These are phyloP conservation scores for Seriola quinqueradiata DNA, from an alignment of 2,113 vertebrate genomes.

Conservation along the genomic window DNA sequence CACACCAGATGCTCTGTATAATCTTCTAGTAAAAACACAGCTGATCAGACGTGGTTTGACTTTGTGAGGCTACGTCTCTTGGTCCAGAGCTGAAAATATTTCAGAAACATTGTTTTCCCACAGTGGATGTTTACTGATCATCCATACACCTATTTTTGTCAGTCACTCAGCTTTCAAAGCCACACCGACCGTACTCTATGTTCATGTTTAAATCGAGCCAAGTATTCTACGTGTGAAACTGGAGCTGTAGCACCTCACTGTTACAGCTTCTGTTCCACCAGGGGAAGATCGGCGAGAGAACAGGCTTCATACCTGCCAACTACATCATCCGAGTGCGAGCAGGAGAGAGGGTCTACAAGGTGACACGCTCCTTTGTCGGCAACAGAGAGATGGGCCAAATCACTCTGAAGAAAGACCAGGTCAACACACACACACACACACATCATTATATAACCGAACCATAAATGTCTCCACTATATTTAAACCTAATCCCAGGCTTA, in stretches of 20 bases:
- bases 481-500: neutral
- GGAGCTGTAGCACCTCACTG: neutral
- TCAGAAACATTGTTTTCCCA: neutral
- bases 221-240: slow-evolving; percentile 2
- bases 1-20: neutral
- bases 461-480: neutral
- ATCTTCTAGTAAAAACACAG: neutral
- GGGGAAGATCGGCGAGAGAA: slow-evolving; percentile 90
- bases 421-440: slow-evolving; percentile 53
- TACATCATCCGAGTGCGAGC: slow-evolving; percentile 92
- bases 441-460: slow-evolving; percentile 4
- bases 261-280: slow-evolving; percentile 57
- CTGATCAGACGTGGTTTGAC: neutral
- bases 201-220: neutral
- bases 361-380: slow-evolving; percentile 91
- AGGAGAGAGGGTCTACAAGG: slow-evolving; percentile 89
- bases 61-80: neutral
- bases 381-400: slow-evolving; percentile 94
- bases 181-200: neutral
- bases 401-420: slow-evolving; percentile 94
- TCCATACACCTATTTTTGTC: slow-evolving; percentile 14
- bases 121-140: neutral
- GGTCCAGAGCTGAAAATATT: neutral
- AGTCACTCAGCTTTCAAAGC: slow-evolving; percentile 32
- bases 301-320: slow-evolving; percentile 90